Evolutionary conservation across 2,888 invertebrate genomes (phyloP).

Genomic region (Zhuqinia jingwanae): DNA sequence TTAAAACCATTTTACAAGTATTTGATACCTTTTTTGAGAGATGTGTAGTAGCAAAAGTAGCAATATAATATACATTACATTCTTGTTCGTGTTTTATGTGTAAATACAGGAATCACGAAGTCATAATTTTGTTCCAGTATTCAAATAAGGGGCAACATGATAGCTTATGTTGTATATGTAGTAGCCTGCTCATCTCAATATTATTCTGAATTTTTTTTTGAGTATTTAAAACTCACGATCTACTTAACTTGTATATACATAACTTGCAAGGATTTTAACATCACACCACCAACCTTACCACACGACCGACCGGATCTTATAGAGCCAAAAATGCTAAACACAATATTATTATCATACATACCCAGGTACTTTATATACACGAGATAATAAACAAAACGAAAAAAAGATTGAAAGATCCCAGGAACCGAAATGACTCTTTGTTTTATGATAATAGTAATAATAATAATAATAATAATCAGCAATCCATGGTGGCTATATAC

Average conservation of each 20-base stretch:
- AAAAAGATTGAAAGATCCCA: slow-evolving; percentile 58
- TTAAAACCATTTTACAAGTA: not conserved
- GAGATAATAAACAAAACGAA: slow-evolving; percentile 36
- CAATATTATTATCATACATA: not conserved
- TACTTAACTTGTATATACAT: too few species aligned
- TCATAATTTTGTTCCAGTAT: slow-evolving; percentile 32
- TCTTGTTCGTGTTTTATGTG: not conserved
- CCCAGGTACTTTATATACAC: not conserved
- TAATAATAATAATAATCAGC: slow-evolving; percentile 60
- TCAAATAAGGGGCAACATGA: slow-evolving; percentile 27
- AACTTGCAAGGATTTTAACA: slow-evolving; percentile 11
- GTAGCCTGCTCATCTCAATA: slow-evolving; percentile 25
- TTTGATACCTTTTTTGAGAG: slow-evolving; percentile 2
- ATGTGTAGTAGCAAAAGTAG: not conserved
- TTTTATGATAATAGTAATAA: slow-evolving; percentile 68
- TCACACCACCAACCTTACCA: too few species aligned
- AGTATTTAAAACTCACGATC: slow-evolving; percentile 34
- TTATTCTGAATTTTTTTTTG: too few species aligned
- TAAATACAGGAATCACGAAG: slow-evolving; percentile 26
- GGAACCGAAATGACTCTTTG: slow-evolving; percentile 70
- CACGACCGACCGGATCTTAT: too few species aligned
- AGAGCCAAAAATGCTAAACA: not conserved
- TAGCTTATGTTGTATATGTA: too few species aligned
- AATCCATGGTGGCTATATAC: slow-evolving; percentile 6
- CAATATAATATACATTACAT: too few species aligned